A percentile compares a stretch with the other conserved stretches of the same genome.
Evolutionary conservation across 1,140 invertebrate genomes (phyloP).

Genomic region (Bombyx mandarina): DNA sequence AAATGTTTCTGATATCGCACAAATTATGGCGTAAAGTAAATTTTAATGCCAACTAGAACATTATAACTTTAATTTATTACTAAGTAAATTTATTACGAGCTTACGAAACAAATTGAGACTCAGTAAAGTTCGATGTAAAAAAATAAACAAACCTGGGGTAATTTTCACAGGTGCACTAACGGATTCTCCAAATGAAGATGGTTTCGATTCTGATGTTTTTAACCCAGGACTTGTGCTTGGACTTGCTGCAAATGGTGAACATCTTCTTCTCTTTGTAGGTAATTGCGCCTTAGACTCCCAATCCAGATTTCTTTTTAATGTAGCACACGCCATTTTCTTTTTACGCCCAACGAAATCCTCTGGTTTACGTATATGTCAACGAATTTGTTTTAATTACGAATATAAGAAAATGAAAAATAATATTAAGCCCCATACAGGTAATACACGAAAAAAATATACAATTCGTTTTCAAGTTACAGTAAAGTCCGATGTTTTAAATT

Average conservation of each 20-base stretch:
- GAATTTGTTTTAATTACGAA: conserved; percentile 37
- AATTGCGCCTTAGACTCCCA: conserved; percentile 90
- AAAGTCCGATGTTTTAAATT: conserved; percentile 42
- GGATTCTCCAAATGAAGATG: conserved; percentile 84
- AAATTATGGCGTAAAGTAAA: conserved; percentile 58
- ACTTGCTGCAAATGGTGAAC: conserved; percentile 84
- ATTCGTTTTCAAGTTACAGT: too few species aligned
- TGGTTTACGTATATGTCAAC: conserved; percentile 36
- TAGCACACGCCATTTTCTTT: conserved; percentile 94
- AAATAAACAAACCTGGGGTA: conserved; percentile 83
- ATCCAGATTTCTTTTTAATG: conserved; percentile 92
- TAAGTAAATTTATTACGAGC: not conserved
- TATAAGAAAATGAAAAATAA: conserved; percentile 46
- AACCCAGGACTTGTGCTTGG: conserved; percentile 77
- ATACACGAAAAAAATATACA: too few species aligned
- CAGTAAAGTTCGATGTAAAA: conserved; percentile 14
- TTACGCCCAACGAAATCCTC: conserved; percentile 62
- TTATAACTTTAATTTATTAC: not conserved
- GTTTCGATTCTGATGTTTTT: conserved; percentile 68
- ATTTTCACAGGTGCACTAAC: conserved; percentile 78
- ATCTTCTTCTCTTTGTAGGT: conserved; percentile 89
- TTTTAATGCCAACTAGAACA: not conserved
- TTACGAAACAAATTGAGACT: not conserved
- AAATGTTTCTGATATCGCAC: conserved; percentile 53
- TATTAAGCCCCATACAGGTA: conserved; percentile 17